Conservation (phyloP, 2,797 vertebrate species). For the Artibeus jamaicensis region DNA sequence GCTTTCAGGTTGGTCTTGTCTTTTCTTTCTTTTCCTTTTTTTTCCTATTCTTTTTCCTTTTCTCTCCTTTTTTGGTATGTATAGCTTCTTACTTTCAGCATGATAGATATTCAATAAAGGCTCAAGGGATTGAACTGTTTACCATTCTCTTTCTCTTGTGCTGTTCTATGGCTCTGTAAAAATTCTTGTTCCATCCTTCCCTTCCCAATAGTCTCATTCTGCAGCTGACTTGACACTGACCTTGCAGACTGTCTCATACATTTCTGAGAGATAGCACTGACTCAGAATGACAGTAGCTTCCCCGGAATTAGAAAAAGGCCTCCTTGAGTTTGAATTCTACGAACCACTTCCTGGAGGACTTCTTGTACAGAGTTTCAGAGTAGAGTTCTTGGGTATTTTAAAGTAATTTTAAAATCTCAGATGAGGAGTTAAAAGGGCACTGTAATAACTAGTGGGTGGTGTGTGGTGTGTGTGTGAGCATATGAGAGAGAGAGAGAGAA, state of each 20-base stretch:
- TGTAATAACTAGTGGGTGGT: conserved; percentile 77
- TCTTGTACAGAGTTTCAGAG: conserved; percentile 75
- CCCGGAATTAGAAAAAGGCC: background rate
- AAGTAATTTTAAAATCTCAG: conserved; percentile 79
- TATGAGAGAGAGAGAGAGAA: too few relatives aligned
- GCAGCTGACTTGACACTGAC: background rate
- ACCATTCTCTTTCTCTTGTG: background rate
- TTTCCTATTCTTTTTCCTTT: background rate
- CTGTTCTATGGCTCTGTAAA: background rate
- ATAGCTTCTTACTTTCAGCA: background rate
- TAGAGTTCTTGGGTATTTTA: conserved; percentile 68
- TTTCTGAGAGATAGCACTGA: background rate
- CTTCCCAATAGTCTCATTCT: background rate
- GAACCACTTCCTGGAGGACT: conserved; percentile 59
- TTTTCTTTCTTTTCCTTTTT: background rate
- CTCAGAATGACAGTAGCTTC: background rate
- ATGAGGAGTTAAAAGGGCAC: conserved; percentile 81
- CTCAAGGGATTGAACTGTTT: background rate
- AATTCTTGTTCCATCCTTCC: background rate
- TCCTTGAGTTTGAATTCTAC: background rate
- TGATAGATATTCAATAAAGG: background rate
- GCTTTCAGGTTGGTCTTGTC: background rate
- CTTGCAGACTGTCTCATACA: background rate
- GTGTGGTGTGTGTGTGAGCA: background rate
- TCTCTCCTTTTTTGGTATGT: background rate